Evolutionary conservation across 2,888 invertebrate species (phyloP).

Genomic region (Eurytoma californica): DNA sequence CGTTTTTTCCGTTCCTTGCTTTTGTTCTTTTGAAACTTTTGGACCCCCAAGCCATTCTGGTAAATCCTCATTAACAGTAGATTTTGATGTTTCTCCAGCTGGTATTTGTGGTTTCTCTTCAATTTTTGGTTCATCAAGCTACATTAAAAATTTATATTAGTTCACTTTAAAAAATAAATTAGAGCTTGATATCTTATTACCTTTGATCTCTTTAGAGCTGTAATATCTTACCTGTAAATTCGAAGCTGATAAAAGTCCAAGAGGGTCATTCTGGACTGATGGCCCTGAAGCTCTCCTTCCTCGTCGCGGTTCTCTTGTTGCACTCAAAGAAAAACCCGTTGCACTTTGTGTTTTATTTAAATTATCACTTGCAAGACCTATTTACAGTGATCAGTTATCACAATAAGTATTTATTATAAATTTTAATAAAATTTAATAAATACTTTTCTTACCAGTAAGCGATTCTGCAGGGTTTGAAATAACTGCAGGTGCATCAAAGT

Average conservation of each 20-base stretch:
- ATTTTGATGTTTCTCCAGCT: slow-evolving; percentile 42
- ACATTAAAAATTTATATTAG: not conserved
- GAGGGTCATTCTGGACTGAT: slow-evolving; percentile 64
- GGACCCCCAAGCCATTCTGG: slow-evolving; percentile 70
- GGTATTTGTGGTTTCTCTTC: slow-evolving; percentile 23
- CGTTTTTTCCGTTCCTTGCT: slow-evolving; percentile 42
- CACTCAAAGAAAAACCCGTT: slow-evolving; percentile 46
- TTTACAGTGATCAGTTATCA: not conserved
- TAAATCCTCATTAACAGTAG: slow-evolving; percentile 60
- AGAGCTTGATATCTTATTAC: too few relatives aligned
- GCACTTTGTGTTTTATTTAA: slow-evolving; percentile 4
- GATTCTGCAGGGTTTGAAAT: slow-evolving; percentile 56
- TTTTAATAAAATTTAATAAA: not conserved
- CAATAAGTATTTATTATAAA: not conserved
- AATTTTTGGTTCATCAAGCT: slow-evolving; percentile 52
- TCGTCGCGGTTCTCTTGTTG: slow-evolving; percentile 64
- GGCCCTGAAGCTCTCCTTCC: slow-evolving; percentile 61
- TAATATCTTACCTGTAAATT: slow-evolving; percentile 36
- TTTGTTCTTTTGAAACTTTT: slow-evolving; percentile 58
- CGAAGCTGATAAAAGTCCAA: slow-evolving; percentile 64
- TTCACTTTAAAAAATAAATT: not conserved
- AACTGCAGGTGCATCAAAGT: slow-evolving; percentile 47
- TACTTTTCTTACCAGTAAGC: slow-evolving; percentile 54
- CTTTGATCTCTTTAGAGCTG: too few relatives aligned
- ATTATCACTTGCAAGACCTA: slow-evolving; percentile 32